A percentile compares a stretch with the other conserved stretches of the same genome.
phyloP scores from a whole-genome alignment of 2,888 invertebrate genomes.

The Altica lythri region DNA sequence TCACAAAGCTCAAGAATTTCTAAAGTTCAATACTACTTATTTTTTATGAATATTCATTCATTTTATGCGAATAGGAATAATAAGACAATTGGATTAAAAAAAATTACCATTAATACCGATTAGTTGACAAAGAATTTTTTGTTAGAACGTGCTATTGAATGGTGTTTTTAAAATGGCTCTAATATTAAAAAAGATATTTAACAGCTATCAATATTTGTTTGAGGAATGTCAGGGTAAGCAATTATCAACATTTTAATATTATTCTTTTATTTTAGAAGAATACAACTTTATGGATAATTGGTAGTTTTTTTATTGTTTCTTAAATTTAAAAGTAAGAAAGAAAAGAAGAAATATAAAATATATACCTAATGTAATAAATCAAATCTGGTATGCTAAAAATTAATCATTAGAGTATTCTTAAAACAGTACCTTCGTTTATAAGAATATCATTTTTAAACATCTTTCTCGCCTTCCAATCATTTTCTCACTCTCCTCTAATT shows the following conservation, averaged over 20 bases:
- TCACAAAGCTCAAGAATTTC: background rate
- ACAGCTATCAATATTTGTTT: slow-evolving; percentile 34
- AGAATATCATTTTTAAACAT: no score
- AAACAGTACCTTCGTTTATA: no score
- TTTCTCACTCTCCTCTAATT: no score
- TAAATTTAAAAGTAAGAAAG: no score
- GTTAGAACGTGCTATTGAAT: background rate
- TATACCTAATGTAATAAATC: no score
- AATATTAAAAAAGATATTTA: slow-evolving; percentile 31
- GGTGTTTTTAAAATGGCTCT: slow-evolving; percentile 37
- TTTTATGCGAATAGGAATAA: slow-evolving; percentile 2
- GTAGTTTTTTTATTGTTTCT: no score
- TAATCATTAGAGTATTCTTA: no score
- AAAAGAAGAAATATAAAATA: no score
- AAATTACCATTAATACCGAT: background rate
- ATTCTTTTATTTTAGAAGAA: no score
- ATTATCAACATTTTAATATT: background rate
- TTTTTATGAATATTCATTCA: slow-evolving; percentile 1
- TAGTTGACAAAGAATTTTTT: background rate
- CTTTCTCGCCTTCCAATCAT: no score
- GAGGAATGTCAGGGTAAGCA: slow-evolving; percentile 35
- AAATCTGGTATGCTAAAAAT: no score
- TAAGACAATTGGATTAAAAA: background rate
- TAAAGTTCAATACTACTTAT: slow-evolving; percentile 8
- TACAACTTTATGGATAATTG: no score